These are phyloP conservation scores for Etheostoma cragini DNA, from an alignment of 2,113 vertebrate genomes.

Conservation along the genomic window DNA sequence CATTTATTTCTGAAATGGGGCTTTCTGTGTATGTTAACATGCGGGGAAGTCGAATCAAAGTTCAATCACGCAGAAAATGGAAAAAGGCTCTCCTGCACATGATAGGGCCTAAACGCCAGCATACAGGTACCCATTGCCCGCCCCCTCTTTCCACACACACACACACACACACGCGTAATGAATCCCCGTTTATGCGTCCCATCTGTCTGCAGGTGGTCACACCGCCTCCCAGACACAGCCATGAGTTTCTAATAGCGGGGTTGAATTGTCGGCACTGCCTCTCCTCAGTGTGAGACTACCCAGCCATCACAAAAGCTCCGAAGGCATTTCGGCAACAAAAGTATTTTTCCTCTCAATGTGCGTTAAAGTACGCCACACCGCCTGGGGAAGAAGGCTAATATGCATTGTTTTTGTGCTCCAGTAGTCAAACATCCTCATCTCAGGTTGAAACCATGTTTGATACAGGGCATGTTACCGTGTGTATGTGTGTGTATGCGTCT, in stretches of 20 bases:
- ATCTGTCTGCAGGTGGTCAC: conserved; percentile 80
- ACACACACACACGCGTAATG: conserved; percentile 54
- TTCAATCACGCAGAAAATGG: conserved; percentile 84
- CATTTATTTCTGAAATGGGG: conserved; percentile 59
- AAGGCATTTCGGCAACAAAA: conserved; percentile 44
- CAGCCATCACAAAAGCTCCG: conserved; percentile 57
- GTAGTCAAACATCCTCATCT: conserved; percentile 20
- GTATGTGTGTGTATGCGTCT: too few relatives aligned
- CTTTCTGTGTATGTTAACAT: conserved; percentile 76
- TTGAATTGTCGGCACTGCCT: conserved; percentile 43
- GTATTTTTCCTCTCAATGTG: conserved; percentile 53
- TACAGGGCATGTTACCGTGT: neutral
- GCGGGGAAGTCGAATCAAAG: conserved; percentile 70
- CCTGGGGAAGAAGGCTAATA: conserved; percentile 44
- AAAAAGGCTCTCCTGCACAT: conserved; percentile 71
- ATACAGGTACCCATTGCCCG: conserved; percentile 57
- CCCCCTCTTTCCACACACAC: conserved; percentile 16
- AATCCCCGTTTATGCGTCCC: conserved; percentile 70
- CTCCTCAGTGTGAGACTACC: conserved; percentile 45
- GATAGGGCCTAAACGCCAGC: conserved; percentile 36
- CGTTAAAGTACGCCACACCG: conserved; percentile 49
- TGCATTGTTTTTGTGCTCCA: conserved; percentile 42
- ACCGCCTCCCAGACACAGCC: conserved; percentile 65
- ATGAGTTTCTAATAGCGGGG: conserved; percentile 69
- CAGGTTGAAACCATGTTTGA: conserved; percentile 31